A percentile compares a stretch with the other conserved stretches of the same genome.
These are phyloP conservation scores for Leptopilina drosophilae DNA, from an alignment of 2,888 invertebrate genomes.

Conservation along the genomic window DNA sequence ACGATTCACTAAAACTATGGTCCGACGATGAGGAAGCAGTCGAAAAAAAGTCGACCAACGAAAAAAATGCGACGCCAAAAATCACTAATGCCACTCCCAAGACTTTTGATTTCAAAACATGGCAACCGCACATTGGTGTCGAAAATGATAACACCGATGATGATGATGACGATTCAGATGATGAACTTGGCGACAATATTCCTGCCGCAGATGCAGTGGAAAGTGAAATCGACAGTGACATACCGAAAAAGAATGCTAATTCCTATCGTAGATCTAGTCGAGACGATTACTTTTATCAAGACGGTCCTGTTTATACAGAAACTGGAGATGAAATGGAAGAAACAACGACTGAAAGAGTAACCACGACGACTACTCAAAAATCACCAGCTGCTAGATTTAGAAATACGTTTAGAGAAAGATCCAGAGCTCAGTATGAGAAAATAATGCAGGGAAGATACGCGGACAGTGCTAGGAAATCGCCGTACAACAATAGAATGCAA, in stretches of 20 bases:
- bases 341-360: not conserved
- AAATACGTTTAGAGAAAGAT: not conserved
- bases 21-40: not conserved
- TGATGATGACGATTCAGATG: too few relatives aligned
- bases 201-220: not conserved
- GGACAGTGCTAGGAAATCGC: not conserved
- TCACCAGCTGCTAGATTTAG: not conserved
- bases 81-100: not conserved
- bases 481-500: not conserved
- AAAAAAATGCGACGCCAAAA: not conserved
- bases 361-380: not conserved
- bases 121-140: not conserved
- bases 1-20: not conserved
- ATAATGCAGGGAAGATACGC: not conserved
- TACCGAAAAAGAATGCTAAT: not conserved
- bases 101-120: slow-evolving; percentile 3
- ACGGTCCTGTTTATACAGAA: not conserved
- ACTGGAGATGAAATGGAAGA: not conserved
- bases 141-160: not conserved
- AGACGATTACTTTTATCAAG: not conserved
- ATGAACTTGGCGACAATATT: not conserved
- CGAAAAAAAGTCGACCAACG: not conserved
- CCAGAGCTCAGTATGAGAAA: not conserved
- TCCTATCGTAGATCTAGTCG: not conserved
- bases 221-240: not conserved